Conservation (phyloP, 1,140 invertebrate species). For the Samia ricini region DNA sequence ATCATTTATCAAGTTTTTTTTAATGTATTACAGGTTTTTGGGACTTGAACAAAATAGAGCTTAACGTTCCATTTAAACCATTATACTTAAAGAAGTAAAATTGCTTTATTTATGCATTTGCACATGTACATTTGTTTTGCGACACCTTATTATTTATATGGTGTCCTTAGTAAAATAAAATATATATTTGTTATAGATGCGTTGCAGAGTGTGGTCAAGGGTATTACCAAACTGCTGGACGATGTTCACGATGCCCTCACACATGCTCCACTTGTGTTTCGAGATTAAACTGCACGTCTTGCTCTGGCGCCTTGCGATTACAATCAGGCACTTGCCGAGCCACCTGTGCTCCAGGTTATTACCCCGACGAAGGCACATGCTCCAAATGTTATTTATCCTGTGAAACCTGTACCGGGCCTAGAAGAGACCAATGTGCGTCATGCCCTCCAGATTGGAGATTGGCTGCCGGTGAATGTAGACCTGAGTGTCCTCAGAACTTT, state of each 20-base stretch:
- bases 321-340: conserved; percentile 89
- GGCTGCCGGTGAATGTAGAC: conserved; percentile 87
- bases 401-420: conserved; percentile 81
- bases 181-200: conserved; percentile 75
- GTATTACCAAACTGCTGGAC: conserved; percentile 83
- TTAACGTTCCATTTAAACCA: too few relatives aligned
- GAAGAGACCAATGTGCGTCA: conserved; percentile 88
- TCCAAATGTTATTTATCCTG: conserved; percentile 89
- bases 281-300: conserved; percentile 86
- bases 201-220: conserved; percentile 86
- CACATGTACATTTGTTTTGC: too few relatives aligned
- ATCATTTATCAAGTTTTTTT: too few relatives aligned
- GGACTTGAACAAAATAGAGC: too few relatives aligned
- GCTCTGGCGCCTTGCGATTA: conserved; percentile 83
- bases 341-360: conserved; percentile 86
- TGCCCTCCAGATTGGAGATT: conserved; percentile 88
- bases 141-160: too few relatives aligned
- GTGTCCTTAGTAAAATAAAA: neutral
- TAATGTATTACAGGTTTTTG: too few relatives aligned
- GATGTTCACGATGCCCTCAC: conserved; percentile 86
- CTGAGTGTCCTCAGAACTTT: conserved; percentile 89
- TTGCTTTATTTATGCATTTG: too few relatives aligned
- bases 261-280: conserved; percentile 87
- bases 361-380: conserved; percentile 89
- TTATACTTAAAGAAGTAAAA: too few relatives aligned